Percentiles rank a stretch among this genome's conserved stretches.
phyloP scores from a whole-genome alignment of 2,888 invertebrate genomes.

The Boloria euphrosyne region DNA sequence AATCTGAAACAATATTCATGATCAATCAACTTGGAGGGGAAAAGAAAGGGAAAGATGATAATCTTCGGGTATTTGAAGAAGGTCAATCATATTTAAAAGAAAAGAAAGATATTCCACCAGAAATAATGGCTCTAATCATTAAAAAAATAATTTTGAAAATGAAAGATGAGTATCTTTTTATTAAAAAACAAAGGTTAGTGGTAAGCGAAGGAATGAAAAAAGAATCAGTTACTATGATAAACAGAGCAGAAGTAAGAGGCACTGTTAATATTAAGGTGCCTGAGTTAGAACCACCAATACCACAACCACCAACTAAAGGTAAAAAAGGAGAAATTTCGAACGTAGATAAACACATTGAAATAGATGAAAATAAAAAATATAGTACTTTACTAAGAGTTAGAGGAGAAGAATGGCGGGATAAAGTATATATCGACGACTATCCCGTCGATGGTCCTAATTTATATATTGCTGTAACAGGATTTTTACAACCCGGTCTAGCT shows the following conservation, averaged over 20 bases:
- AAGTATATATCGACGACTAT: slow-evolving; percentile 77
- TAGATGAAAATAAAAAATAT: slow-evolving; percentile 66
- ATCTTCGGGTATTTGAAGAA: slow-evolving; percentile 69
- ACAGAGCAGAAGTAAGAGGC: slow-evolving; percentile 60
- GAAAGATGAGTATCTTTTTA: slow-evolving; percentile 71
- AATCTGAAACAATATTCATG: slow-evolving; percentile 76
- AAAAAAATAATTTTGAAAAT: slow-evolving; percentile 73
- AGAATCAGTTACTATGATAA: slow-evolving; percentile 68
- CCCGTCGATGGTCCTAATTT: slow-evolving; percentile 79
- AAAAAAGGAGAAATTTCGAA: slow-evolving; percentile 51
- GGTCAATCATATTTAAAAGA: slow-evolving; percentile 67
- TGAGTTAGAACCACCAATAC: slow-evolving; percentile 42
- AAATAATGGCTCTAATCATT: slow-evolving; percentile 67
- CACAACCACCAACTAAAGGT: slow-evolving; percentile 47
- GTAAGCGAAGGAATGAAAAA: slow-evolving; percentile 65
- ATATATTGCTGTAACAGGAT: slow-evolving; percentile 79
- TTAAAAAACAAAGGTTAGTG: slow-evolving; percentile 63
- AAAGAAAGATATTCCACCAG: slow-evolving; percentile 68
- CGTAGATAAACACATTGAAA: slow-evolving; percentile 43
- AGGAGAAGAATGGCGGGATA: slow-evolving; percentile 81
- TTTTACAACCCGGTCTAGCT: slow-evolving; percentile 63
- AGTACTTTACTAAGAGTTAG: slow-evolving; percentile 74
- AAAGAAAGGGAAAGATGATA: slow-evolving; percentile 69
- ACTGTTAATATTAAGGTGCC: slow-evolving; percentile 53
- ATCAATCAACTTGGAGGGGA: slow-evolving; percentile 73